Conservation (phyloP, 1,140 invertebrate species). For the Nomia melanderi region DNA sequence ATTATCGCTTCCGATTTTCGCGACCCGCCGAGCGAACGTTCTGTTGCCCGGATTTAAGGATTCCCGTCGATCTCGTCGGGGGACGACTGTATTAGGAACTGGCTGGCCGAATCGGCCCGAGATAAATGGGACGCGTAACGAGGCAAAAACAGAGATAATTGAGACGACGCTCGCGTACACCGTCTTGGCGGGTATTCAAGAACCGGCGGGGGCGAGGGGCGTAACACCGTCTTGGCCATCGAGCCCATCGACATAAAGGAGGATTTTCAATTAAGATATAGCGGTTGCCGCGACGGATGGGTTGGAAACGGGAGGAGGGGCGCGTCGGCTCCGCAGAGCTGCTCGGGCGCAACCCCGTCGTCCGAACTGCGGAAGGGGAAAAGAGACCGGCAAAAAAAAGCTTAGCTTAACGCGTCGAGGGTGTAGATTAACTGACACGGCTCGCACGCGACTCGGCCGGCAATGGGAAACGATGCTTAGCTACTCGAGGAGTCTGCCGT, state of each 20-base stretch:
- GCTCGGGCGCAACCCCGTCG: background rate
- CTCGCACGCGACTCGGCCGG: slow-evolving; percentile 29
- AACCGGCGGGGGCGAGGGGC: slow-evolving; percentile 4
- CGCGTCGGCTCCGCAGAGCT: too few species aligned
- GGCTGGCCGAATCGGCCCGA: too few species aligned
- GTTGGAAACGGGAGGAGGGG: too few species aligned
- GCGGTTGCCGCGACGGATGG: slow-evolving; percentile 7
- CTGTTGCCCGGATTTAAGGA: too few species aligned
- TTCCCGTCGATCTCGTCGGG: too few species aligned
- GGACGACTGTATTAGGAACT: too few species aligned
- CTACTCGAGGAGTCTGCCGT: slow-evolving; percentile 23
- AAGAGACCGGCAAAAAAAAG: slow-evolving; percentile 34
- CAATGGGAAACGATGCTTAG: slow-evolving; percentile 44
- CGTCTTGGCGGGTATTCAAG: background rate
- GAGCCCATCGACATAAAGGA: slow-evolving; percentile 9
- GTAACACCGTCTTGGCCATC: slow-evolving; percentile 14
- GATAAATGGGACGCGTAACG: too few species aligned
- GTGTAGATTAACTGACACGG: slow-evolving; percentile 45
- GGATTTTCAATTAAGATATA: slow-evolving; percentile 52
- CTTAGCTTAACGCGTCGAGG: slow-evolving; percentile 49
- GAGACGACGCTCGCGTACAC: background rate
- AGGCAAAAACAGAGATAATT: background rate
- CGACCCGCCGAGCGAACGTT: background rate
- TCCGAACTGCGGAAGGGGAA: background rate
- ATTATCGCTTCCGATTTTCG: background rate